Evolutionary conservation across 2,113 vertebrate genomes (phyloP), one percentile per base, ranked within the genome.

Genomic region (Xiphorhynchus elegans): DNA sequence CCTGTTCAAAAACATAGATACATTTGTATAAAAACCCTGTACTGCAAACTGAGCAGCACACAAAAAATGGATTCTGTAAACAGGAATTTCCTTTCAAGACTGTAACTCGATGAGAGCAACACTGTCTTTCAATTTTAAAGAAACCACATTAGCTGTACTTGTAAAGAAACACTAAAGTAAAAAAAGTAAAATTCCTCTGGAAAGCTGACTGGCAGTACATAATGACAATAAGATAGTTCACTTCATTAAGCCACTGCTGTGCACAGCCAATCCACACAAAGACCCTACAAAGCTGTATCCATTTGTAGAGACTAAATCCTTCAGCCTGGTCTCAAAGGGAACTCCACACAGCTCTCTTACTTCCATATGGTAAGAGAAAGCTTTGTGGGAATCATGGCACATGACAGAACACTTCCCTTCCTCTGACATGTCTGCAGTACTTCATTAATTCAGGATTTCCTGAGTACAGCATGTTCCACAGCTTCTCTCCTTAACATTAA

Each of bases 1-100:
- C 44, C 40, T 66, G 31, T 58, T 94, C 70, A 89, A 82, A 92
- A 91, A 75, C 70, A 75, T 39, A 84, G 50, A 87, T 52, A 68
- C 13, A 73, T 69, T 79, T 82, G 23, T 85, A 77, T 76, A 94
- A 93, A 93, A 52, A 52, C 68, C 59, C 29, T 47, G 39, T 74
- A 59, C 52, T 72, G 73, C 60, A 94, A 89, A 85, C 23, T 25
- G 67, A 91, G 46, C 23, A 92, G 87, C 67, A 77, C 37, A 70
- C 11, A 53, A 68, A 83, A 88, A 62, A 56, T 17, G 3, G 46
- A 93, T 75, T 52, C 74, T 60, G 62, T 84, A 87, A 95, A 92
- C 74, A 94, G 76, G 74, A 91, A 64, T 72, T 84, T 86, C 50
- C 60, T 92, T 78, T 91, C 69, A 72, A 56, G 40, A 91, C 52